These are phyloP conservation scores for Pseudopipra pipra DNA, from an alignment of 2,113 vertebrate genomes.

Conservation along the genomic window DNA sequence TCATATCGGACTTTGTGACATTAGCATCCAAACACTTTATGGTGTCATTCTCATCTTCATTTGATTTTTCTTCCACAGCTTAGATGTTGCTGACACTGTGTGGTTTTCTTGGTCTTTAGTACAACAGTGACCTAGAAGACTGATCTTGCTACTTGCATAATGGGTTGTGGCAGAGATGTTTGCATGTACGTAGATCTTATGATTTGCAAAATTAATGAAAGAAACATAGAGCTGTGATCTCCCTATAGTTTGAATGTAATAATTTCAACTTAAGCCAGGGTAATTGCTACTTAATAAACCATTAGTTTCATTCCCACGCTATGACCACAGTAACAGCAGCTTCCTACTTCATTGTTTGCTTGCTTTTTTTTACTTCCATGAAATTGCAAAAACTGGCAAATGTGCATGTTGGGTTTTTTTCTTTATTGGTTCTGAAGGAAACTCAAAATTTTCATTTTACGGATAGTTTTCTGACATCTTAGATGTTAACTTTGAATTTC, in stretches of 20 bases:
- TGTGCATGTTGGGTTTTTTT: background rate
- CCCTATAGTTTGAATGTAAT: background rate
- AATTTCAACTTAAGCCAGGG: conserved; percentile 1
- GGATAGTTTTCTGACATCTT: background rate
- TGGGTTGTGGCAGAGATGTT: background rate
- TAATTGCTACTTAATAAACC: conserved; percentile 31
- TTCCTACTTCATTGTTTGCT: background rate
- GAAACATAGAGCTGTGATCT: background rate
- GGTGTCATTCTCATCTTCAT: background rate
- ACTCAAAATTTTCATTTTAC: background rate
- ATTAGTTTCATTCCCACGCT: background rate
- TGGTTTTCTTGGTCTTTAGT: background rate
- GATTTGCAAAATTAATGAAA: background rate
- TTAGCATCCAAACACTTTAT: background rate
- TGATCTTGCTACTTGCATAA: background rate
- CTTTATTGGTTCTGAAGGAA: background rate
- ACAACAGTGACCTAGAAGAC: background rate
- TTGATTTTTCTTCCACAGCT: background rate
- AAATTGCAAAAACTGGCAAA: background rate
- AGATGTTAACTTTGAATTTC: background rate
- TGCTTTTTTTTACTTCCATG: background rate
- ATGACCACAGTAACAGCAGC: background rate
- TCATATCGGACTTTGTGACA: background rate
- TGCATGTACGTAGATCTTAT: background rate
- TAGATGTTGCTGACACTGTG: background rate